Evolutionary conservation across 2,797 vertebrate species (phyloP), one percentile per base, ranked within the genome.

Genomic region (Aratinga solstitialis): DNA sequence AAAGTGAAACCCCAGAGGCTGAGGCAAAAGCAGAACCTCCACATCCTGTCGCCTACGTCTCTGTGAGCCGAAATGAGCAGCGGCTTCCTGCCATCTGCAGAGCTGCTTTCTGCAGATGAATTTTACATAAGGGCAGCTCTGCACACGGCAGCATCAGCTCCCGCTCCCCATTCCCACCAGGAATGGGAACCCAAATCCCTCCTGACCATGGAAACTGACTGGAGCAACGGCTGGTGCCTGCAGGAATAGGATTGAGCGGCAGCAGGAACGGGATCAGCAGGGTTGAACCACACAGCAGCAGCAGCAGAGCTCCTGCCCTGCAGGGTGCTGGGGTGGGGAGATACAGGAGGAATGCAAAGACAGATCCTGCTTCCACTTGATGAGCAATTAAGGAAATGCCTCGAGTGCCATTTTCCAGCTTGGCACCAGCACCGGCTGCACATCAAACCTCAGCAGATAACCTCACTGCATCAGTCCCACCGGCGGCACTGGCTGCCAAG

Each of bases 341-440:
- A 62, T 42, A 42, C 1, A 15, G 7, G 61, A 47, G 81, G 69
- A 40, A 67, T 0, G 22, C 54, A 59, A 42, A 38, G 63, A 54
- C 84, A 72, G 58, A 93, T 38, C 73, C 84, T 36, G 89, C 84
- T 91, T 45, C 91, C 96, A 58, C 79, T 73, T 38, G 75, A 76
- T 2, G 36, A 69, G 86, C 93, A 82, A 84, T 89, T 90, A 93
- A 88, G 77, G 85, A 86, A 92, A 86, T 30, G 94, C 94, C 95
- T 76, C 15, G 1, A 92, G 96, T 82, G 84, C 71, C 78, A 29
- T 90, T 95, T 95, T 90, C 84, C 87, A 66, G 84, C 91, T 78
- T 69, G 94, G 95, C 86, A 67, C 36, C 72, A 48, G 9, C 16
- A 0, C 71, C 2, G 67, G 75, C 78, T 45, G 56, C 84, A 68